A percentile compares a stretch with the other conserved stretches of the same genome.
These are phyloP conservation scores for Serrognathus titanus DNA, from an alignment of 2,888 invertebrate genomes.

Conservation along the genomic window DNA sequence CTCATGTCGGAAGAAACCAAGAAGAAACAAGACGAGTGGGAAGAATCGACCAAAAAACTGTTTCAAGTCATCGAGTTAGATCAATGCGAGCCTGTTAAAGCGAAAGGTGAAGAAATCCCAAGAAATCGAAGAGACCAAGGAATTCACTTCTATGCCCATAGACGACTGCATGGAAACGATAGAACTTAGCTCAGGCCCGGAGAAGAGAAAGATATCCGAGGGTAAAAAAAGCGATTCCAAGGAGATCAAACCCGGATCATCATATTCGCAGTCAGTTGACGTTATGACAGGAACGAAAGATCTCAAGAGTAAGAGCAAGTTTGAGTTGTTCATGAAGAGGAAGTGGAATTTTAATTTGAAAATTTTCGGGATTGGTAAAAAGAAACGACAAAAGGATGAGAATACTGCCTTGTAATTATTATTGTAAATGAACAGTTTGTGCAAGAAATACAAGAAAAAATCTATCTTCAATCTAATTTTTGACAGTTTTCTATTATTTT, in stretches of 20 bases:
- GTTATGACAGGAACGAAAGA: slow-evolving; percentile 6
- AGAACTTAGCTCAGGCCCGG: slow-evolving; percentile 18
- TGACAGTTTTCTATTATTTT: too few species aligned
- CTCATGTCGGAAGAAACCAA: slow-evolving; percentile 30
- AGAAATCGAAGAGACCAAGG: slow-evolving; percentile 9
- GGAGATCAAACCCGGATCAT: slow-evolving; percentile 5
- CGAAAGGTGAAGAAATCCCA: slow-evolving; percentile 8
- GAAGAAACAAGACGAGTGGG: slow-evolving; percentile 32
- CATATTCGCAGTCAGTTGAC: slow-evolving; percentile 5
- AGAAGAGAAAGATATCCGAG: slow-evolving; percentile 15
- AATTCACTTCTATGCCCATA: slow-evolving; percentile 3
- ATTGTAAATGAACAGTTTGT: neutral
- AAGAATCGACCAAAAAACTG: slow-evolving; percentile 34
- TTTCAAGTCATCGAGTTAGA: slow-evolving; percentile 34
- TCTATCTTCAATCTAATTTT: too few species aligned
- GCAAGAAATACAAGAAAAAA: too few species aligned
- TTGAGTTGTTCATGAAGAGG: slow-evolving; percentile 51
- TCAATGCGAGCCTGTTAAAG: neutral
- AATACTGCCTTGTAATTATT: neutral
- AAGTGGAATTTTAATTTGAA: slow-evolving; percentile 48
- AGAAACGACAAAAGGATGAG: slow-evolving; percentile 5
- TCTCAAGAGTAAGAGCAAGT: slow-evolving; percentile 13
- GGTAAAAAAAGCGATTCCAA: neutral
- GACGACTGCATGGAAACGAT: slow-evolving; percentile 17
- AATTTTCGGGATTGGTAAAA: slow-evolving; percentile 48